These are phyloP conservation scores for Helicorthomorpha holstii DNA, from an alignment of 1,140 invertebrate species.

Conservation along the genomic window DNA sequence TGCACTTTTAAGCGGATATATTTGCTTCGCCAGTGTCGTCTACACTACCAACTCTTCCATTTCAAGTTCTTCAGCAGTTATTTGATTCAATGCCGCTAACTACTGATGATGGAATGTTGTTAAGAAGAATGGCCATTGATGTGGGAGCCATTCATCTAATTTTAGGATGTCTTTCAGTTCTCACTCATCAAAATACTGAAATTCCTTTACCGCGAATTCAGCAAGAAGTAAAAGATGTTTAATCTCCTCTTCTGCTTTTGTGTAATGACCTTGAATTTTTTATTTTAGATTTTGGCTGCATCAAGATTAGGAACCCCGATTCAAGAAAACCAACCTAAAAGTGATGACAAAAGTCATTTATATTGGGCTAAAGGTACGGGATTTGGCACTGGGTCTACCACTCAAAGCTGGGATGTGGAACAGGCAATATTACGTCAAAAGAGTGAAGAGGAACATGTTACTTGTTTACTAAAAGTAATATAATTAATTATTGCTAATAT, in stretches of 20 bases:
- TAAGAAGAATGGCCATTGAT: constrained; percentile 61
- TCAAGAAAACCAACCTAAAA: constrained; percentile 3
- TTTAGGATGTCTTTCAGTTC: constrained; percentile 67
- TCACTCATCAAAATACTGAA: constrained; percentile 57
- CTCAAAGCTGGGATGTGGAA: constrained; percentile 90
- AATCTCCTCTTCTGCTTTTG: not conserved
- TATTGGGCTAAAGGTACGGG: constrained; percentile 91
- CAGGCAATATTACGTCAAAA: constrained; percentile 71
- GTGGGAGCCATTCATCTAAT: constrained; percentile 66
- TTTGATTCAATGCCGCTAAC: constrained; percentile 56
- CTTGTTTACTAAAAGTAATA: constrained; percentile 47
- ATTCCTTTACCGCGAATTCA: constrained; percentile 26
- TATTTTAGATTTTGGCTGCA: not conserved
- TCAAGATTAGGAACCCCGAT: not conserved
- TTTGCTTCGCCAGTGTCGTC: constrained; percentile 52
- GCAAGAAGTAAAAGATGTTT: constrained; percentile 24
- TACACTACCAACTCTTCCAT: constrained; percentile 66
- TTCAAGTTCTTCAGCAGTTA: constrained; percentile 62
- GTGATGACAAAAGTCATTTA: constrained; percentile 60
- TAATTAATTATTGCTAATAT: not conserved
- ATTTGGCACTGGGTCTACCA: constrained; percentile 86
- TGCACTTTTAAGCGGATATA: constrained; percentile 41
- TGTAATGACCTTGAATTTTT: not conserved
- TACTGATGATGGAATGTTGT: constrained; percentile 58
- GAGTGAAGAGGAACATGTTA: constrained; percentile 84